Conservation (phyloP, 2,113 vertebrate species). For the Anolis carolinensis region DNA sequence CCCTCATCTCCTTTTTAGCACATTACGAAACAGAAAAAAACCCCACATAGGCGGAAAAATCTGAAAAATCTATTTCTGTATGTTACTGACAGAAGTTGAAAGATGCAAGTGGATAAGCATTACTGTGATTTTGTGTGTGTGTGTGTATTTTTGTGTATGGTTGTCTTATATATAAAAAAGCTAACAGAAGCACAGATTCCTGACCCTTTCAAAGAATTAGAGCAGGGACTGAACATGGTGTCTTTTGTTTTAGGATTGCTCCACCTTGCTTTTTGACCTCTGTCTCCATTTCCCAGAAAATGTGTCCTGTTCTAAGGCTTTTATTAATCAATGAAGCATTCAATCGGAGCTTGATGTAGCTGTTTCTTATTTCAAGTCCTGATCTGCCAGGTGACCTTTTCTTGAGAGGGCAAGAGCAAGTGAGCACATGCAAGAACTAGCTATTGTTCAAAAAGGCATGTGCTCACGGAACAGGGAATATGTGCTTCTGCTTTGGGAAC, state of each 20-base stretch:
- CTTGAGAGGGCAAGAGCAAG: constrained; percentile 28
- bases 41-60: background rate
- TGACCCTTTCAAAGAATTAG: background rate
- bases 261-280: background rate
- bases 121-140: too few species aligned
- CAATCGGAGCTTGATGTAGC: background rate
- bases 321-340: background rate
- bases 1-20: background rate
- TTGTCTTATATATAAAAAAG: background rate
- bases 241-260: background rate
- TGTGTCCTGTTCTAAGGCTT: background rate
- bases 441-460: constrained; percentile 27
- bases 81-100: background rate
- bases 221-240: background rate
- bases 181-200: background rate
- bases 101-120: background rate
- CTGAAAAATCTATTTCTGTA: background rate
- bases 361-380: constrained; percentile 24
- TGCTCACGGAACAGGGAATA: constrained; percentile 48
- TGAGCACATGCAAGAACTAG: constrained; percentile 41
- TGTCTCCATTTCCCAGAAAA: background rate
- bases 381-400: constrained; percentile 15
- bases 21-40: background rate
- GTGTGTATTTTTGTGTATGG: too few species aligned
- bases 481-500: constrained; percentile 16